Conservation (phyloP, 2,888 invertebrate genomes). For the Acanthosepion lycidas region DNA sequence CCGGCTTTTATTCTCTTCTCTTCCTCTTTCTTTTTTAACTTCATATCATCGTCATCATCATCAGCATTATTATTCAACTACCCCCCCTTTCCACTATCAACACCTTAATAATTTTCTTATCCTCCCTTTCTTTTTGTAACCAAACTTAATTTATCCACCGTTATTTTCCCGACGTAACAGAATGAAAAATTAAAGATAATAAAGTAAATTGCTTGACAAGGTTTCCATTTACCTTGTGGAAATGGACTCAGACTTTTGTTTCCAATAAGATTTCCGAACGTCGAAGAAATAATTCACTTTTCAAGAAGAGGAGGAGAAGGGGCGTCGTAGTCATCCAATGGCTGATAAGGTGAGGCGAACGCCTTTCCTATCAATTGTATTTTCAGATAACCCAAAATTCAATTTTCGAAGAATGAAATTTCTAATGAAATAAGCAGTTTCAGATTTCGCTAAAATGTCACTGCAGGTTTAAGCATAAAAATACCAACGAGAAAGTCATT, state of each 20-base stretch:
- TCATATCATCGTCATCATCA: not conserved
- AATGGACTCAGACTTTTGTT: conserved; percentile 18
- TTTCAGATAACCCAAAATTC: not conserved
- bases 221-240: conserved; percentile 33
- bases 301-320: not conserved
- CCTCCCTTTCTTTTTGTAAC: not conserved
- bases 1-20: not conserved
- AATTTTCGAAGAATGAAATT: not conserved
- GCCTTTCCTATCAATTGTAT: conserved; percentile 33
- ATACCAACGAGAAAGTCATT: not conserved
- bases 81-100: not conserved
- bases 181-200: conserved; percentile 33
- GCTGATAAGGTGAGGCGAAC: not conserved
- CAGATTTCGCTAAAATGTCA: not conserved
- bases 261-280: conserved; percentile 20
- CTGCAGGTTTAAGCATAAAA: not conserved
- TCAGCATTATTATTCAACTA: not conserved
- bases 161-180: not conserved
- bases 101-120: not conserved
- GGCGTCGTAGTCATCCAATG: not conserved
- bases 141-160: not conserved
- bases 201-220: conserved; percentile 1
- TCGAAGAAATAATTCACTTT: not conserved
- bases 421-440: conserved; percentile 6
- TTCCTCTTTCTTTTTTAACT: not conserved